Percentiles rank a stretch among this genome's conserved stretches.
Evolutionary conservation across 1,140 invertebrate genomes (phyloP).

Genomic region (Formica exsecta): DNA sequence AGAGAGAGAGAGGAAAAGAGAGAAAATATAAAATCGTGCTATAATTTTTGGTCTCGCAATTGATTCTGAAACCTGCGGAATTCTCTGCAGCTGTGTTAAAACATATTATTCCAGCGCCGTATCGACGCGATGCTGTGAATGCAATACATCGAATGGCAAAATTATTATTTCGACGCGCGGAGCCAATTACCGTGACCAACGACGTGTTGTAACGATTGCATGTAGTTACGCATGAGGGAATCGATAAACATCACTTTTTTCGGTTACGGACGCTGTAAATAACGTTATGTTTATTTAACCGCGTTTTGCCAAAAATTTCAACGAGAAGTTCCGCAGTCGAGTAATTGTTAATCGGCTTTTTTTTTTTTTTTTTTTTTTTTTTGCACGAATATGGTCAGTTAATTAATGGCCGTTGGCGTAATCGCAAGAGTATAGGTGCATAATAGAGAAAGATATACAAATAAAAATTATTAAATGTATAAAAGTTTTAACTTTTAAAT

Average conservation of each 20-base stretch:
- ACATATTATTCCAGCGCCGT: constrained; percentile 20
- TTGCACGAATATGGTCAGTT: background rate
- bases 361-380: background rate
- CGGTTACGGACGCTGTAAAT: background rate
- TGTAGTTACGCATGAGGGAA: constrained; percentile 40
- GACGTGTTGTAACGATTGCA: constrained; percentile 55
- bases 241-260: constrained; percentile 46
- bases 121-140: constrained; percentile 28
- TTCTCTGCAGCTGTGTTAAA: constrained; percentile 37
- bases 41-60: constrained; percentile 34
- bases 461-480: background rate
- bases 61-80: constrained; percentile 37
- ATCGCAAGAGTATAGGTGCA: background rate
- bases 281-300: constrained; percentile 43
- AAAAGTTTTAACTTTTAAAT: constrained; percentile 12
- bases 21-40: constrained; percentile 27
- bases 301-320: constrained; percentile 29
- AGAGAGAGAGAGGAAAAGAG: background rate
- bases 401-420: background rate
- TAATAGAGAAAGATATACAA: background rate
- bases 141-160: constrained; percentile 41
- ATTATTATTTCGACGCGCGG: constrained; percentile 54
- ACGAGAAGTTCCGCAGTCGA: background rate
- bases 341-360: background rate
- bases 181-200: constrained; percentile 53